phyloP scores from a whole-genome alignment of 2,113 vertebrate genomes.

The Plectropomus leopardus region DNA sequence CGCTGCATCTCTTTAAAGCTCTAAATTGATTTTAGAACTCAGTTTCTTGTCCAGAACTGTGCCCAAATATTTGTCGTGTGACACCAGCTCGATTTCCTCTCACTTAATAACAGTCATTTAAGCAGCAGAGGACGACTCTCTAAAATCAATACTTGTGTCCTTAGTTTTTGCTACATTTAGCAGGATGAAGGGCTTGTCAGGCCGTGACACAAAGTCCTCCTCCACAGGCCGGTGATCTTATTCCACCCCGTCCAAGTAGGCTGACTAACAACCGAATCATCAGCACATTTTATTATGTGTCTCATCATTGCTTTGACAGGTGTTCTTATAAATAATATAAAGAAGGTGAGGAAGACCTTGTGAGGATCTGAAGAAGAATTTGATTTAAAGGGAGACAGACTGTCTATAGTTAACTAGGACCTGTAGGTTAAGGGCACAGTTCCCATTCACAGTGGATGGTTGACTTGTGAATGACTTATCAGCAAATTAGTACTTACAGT shows the following conservation, averaged over 20 bases:
- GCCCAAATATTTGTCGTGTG: not conserved
- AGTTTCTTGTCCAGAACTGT: not conserved
- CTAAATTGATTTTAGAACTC: not conserved
- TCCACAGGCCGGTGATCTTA: slow-evolving; percentile 28
- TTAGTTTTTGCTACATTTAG: slow-evolving; percentile 33
- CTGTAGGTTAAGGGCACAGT: not conserved
- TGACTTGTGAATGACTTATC: too few relatives aligned
- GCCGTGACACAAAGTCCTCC: slow-evolving; percentile 19
- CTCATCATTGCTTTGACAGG: slow-evolving; percentile 36
- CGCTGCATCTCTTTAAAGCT: not conserved
- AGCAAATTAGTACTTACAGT: too few relatives aligned
- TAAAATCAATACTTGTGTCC: slow-evolving; percentile 28
- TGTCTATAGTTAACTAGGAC: not conserved
- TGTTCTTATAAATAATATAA: slow-evolving; percentile 29
- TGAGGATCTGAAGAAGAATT: not conserved
- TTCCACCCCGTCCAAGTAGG: not conserved
- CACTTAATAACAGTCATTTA: not conserved
- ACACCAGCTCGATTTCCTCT: not conserved
- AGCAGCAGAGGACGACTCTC: slow-evolving; percentile 7
- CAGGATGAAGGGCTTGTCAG: slow-evolving; percentile 24
- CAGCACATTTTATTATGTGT: slow-evolving; percentile 28
- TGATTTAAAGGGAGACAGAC: not conserved
- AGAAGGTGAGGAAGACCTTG: slow-evolving; percentile 40
- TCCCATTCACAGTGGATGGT: too few relatives aligned
- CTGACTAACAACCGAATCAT: slow-evolving; percentile 41